Base-by-base conservation (phyloP, 1,140 invertebrate genomes). In the Meloidogyne hapla region DNA sequence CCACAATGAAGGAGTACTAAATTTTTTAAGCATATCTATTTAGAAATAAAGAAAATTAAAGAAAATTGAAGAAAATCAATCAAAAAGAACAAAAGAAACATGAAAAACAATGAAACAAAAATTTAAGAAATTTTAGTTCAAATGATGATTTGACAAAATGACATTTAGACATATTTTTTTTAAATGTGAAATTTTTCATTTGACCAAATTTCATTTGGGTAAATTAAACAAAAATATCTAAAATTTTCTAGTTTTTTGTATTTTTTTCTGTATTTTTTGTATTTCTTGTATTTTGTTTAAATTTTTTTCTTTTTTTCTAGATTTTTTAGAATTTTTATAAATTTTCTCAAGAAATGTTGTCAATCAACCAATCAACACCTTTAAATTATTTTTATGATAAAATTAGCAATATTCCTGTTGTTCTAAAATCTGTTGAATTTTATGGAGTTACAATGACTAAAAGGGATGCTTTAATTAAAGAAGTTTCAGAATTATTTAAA, bases 401-500 rank as follows among this genome's bases (percentile, higher is more conserved):
- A n/a, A 56, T 56, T 56, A 40, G 23, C 21, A 66, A 66, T 66
- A 77, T 77, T 13, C 83, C 83, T 8, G 68, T 75, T 9, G 48
- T 80, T 15, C 62, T 85, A 21, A 77, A 79, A 42, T 74, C 74
- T 28, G 75, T 85, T 6, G 74, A 85, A 69, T 85, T 85, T 67
- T 84, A 86, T 69, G 84, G 84, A 21, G 69, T 84, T 28, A 23
- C 26, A 13, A 76, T 70, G 42, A 86, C 85, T 2, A 85, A 87
- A 65, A 48, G 75, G 8, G 81, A 81, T 77, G 85, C 85, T 2
- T 48, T 86, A 3, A 74, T 84, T 15, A 79, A 83, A 68, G 85
- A 86, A 61, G 72, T 83, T 13, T 69, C 79, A 26, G 85, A 85
- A 61, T 66, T 86, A 25, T 86, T 82, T 76, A 81, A 70, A 38